Percentiles rank a stretch among this genome's conserved stretches.
Conservation (phyloP, 2,113 vertebrate genomes). For the Perca fluviatilis region DNA sequence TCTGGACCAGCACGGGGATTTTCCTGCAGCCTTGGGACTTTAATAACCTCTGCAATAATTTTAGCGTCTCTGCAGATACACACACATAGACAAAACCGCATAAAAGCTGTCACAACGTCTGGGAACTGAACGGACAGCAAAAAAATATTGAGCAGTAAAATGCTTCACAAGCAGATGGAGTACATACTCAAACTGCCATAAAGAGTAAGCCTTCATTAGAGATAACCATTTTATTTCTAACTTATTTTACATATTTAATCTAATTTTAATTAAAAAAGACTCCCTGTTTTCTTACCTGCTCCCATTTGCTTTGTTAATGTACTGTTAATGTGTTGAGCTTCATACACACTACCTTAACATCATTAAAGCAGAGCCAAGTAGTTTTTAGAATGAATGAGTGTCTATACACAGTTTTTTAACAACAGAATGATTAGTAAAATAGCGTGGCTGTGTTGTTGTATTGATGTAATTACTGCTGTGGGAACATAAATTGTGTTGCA, state of each 20-base stretch:
- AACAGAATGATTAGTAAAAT: too few species aligned
- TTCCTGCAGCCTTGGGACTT: conserved; percentile 98
- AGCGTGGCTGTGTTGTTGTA: neutral
- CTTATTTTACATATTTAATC: neutral
- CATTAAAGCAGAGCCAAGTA: neutral
- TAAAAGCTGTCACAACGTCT: neutral
- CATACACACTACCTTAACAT: neutral
- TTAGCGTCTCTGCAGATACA: conserved; percentile 89
- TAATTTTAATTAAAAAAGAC: neutral
- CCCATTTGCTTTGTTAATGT: conserved; percentile 9
- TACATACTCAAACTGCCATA: neutral
- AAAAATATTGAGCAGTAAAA: neutral
- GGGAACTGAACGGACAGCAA: neutral
- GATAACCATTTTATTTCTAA: neutral
- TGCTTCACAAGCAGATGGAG: neutral
- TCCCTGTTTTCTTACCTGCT: neutral
- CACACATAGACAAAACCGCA: neutral
- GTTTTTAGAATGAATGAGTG: neutral
- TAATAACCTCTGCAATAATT: conserved; percentile 93
- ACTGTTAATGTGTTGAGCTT: neutral
- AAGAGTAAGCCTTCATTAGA: accelerated
- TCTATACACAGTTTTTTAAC: too few species aligned
- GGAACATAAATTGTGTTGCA: neutral
- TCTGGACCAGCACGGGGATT: conserved; percentile 97
- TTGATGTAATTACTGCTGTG: neutral